phyloP scores from a whole-genome alignment of 2,113 vertebrate genomes.

The Connochaetes taurinus region DNA sequence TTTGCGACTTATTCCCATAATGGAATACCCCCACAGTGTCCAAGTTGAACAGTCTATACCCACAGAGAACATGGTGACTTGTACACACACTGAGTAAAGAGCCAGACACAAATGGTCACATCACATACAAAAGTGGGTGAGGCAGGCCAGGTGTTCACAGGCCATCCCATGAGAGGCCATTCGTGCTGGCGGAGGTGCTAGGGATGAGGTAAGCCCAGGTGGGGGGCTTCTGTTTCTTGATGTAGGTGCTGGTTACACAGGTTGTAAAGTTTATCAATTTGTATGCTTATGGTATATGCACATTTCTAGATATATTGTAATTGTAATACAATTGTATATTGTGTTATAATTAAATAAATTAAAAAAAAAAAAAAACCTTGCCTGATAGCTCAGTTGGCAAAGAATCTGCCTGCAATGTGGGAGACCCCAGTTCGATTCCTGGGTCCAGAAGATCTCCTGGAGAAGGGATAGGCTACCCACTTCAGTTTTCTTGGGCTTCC shows the following conservation, averaged over 20 bases:
- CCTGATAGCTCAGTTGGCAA: neutral
- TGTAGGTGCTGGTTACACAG: neutral
- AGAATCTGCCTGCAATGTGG: neutral
- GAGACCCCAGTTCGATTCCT: neutral
- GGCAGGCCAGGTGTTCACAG: neutral
- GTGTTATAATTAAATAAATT: neutral
- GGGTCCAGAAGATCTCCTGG: neutral
- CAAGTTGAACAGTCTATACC: neutral
- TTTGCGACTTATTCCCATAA: neutral
- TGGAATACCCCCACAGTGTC: neutral
- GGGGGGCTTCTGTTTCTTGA: neutral
- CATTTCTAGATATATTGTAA: neutral
- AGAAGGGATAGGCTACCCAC: neutral
- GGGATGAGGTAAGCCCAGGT: too few relatives aligned
- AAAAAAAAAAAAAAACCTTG: neutral
- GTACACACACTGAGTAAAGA: neutral
- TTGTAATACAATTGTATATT: neutral
- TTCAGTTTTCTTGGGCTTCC: neutral
- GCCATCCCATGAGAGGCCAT: neutral
- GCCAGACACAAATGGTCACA: neutral
- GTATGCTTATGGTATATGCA: neutral
- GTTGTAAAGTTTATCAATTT: neutral
- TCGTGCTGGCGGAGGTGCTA: neutral
- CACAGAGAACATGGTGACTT: neutral
- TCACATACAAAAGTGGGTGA: neutral